These are phyloP conservation scores for Clinocottus analis DNA, from an alignment of 2,113 vertebrate species.

Conservation along the genomic window DNA sequence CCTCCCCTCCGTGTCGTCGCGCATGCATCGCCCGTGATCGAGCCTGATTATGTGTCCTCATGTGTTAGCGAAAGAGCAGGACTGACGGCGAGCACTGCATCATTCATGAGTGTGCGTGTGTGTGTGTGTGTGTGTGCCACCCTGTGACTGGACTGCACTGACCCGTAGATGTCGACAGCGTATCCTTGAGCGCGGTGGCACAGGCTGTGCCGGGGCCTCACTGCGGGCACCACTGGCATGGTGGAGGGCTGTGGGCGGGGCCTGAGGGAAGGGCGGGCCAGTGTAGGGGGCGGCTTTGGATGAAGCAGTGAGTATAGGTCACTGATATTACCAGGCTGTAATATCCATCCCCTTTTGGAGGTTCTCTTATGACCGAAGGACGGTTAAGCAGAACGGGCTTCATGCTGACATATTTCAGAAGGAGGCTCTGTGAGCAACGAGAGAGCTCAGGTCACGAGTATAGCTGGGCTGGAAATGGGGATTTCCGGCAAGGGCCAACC, in stretches of 20 bases:
- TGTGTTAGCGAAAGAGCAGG: conserved; percentile 57
- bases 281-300: background rate
- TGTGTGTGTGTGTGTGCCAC: conserved; percentile 69
- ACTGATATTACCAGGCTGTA: conserved; percentile 5
- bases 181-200: conserved; percentile 71
- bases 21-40: conserved; percentile 14
- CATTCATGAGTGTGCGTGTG: conserved; percentile 76
- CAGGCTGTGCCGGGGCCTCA: conserved; percentile 62
- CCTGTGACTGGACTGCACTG: conserved; percentile 67
- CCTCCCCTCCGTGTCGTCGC: conserved; percentile 18
- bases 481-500: background rate
- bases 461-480: too few relatives aligned
- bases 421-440: conserved; percentile 12
- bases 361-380: too few relatives aligned
- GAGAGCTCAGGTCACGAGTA: too few relatives aligned
- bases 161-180: conserved; percentile 76
- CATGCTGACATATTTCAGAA: conserved; percentile 19
- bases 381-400: too few relatives aligned
- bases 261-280: conserved; percentile 21
- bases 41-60: conserved; percentile 57
- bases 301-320: conserved; percentile 23
- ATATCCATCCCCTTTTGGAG: background rate
- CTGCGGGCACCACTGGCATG: conserved; percentile 55
- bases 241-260: conserved; percentile 51
- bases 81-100: conserved; percentile 65